phyloP scores from a whole-genome alignment of 2,797 vertebrate genomes.

The Enteromius anoplus region DNA sequence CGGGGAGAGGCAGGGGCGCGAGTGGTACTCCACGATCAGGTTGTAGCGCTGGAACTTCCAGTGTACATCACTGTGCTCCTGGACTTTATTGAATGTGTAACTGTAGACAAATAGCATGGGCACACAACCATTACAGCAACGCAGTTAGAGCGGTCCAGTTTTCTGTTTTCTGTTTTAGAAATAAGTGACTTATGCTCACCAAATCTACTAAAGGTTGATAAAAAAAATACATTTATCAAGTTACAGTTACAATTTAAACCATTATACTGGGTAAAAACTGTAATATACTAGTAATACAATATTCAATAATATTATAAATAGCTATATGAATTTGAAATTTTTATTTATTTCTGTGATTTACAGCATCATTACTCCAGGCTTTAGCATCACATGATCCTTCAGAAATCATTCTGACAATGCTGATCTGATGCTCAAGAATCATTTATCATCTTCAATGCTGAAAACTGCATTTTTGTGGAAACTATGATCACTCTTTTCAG shows the following conservation, averaged over 20 bases:
- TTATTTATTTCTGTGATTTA: neutral
- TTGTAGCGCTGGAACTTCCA: conserved; percentile 92
- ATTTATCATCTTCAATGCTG: neutral
- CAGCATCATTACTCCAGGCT: neutral
- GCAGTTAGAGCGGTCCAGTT: too few species aligned
- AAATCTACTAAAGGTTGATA: neutral
- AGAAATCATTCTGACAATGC: neutral
- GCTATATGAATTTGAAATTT: neutral
- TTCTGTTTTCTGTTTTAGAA: neutral
- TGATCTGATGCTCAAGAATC: neutral
- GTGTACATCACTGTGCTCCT: conserved; percentile 86
- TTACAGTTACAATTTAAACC: neutral
- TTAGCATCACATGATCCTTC: neutral
- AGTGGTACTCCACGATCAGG: conserved; percentile 88
- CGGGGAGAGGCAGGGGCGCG: conserved; percentile 82
- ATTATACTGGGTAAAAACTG: neutral
- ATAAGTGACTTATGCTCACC: neutral
- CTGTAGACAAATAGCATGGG: conserved; percentile 67
- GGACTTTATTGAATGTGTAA: conserved; percentile 87
- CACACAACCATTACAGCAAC: neutral
- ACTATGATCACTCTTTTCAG: neutral
- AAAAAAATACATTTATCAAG: neutral
- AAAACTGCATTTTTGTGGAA: neutral
- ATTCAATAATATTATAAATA: neutral
- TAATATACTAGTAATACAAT: neutral